A percentile compares a stretch with the other conserved stretches of the same genome.
Conservation (phyloP, 2,888 invertebrate species). For the Drosophila crucigera region DNA sequence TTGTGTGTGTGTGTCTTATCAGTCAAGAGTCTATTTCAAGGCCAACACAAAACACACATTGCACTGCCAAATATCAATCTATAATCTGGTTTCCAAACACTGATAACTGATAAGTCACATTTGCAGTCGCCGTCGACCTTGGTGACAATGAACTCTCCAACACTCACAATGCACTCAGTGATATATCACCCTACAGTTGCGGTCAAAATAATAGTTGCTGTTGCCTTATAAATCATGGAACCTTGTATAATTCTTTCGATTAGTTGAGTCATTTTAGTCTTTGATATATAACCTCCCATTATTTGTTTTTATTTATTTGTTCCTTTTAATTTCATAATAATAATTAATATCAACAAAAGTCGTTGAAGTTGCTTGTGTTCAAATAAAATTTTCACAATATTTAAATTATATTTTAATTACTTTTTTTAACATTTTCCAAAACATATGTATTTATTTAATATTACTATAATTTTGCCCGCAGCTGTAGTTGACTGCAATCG, state of each 20-base stretch:
- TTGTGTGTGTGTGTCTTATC: conserved; percentile 36
- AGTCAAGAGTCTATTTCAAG: conserved; percentile 36
- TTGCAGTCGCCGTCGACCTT: conserved; percentile 56
- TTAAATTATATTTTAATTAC: too few relatives aligned
- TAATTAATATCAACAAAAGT: too few relatives aligned
- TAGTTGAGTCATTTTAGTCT: not conserved
- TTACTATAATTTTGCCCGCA: not conserved
- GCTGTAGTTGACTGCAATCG: conserved; percentile 11
- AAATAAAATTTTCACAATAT: too few relatives aligned
- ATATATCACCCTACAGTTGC: not conserved
- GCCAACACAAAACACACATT: conserved; percentile 5
- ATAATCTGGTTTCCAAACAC: conserved; percentile 44
- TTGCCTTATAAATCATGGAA: not conserved
- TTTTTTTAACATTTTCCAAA: too few relatives aligned
- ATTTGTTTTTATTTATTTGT: not conserved
- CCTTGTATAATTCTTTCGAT: not conserved
- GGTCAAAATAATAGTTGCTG: not conserved
- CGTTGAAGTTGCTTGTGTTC: too few relatives aligned
- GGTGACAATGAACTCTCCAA: conserved; percentile 66
- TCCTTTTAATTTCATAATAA: too few relatives aligned
- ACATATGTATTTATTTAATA: too few relatives aligned
- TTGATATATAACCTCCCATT: not conserved
- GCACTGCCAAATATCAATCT: conserved; percentile 42
- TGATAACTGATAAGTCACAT: conserved; percentile 24
- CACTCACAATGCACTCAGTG: conserved; percentile 19